These are phyloP conservation scores for Epicauta chinensis DNA, from an alignment of 1,140 invertebrate genomes.

Conservation along the genomic window DNA sequence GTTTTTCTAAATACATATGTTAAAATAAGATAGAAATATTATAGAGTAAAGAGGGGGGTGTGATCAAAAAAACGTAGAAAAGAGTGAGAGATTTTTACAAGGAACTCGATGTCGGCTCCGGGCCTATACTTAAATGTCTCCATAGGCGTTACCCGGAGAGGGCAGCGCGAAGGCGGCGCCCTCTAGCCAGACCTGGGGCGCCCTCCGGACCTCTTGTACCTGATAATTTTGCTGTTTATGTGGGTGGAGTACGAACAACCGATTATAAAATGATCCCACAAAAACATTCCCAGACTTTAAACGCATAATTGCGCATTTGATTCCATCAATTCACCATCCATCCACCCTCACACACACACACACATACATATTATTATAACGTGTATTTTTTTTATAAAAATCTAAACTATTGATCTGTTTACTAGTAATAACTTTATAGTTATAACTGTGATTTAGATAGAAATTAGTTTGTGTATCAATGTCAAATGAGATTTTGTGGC, in stretches of 20 bases:
- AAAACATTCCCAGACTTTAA: conserved; percentile 25
- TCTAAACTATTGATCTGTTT: too few relatives aligned
- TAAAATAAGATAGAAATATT: too few relatives aligned
- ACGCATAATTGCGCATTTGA: conserved; percentile 21
- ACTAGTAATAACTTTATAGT: too few relatives aligned
- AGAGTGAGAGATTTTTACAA: conserved; percentile 3
- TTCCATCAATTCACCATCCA: neutral
- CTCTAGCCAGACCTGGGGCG: conserved; percentile 21
- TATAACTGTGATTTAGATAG: too few relatives aligned
- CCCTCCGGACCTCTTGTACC: conserved; percentile 22
- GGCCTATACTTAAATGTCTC: conserved; percentile 32
- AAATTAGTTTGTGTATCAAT: too few relatives aligned
- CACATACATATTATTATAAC: neutral
- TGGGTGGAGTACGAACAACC: conserved; percentile 27
- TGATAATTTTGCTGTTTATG: conserved; percentile 33
- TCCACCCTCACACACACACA: neutral
- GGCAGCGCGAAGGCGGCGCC: conserved; percentile 27
- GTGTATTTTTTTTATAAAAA: too few relatives aligned
- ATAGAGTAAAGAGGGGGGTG: neutral
- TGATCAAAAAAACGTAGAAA: neutral
- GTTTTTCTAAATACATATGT: too few relatives aligned
- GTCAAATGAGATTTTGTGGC: conserved; percentile 3
- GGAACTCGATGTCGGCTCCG: conserved; percentile 20
- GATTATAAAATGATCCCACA: conserved; percentile 22
- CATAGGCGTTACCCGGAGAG: conserved; percentile 28